phyloP scores from a whole-genome alignment of 1,140 invertebrate species.

The Apis dorsata region DNA sequence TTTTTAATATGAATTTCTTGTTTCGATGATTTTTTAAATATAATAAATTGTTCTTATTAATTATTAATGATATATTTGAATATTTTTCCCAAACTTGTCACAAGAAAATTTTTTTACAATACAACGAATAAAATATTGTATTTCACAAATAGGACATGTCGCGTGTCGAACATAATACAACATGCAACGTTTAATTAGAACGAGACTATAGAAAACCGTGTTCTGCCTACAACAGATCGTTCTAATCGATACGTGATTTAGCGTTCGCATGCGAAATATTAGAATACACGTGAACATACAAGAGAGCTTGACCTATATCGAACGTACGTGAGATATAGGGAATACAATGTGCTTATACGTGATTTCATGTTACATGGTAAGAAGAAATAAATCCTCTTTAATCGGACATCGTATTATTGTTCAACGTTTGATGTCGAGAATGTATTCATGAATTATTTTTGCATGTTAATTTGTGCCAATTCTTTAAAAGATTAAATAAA shows the following conservation, averaged over 20 bases:
- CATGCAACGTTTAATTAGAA: slow-evolving; percentile 25
- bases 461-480: background rate
- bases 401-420: background rate
- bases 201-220: background rate
- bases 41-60: too few relatives aligned
- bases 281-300: background rate
- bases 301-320: background rate
- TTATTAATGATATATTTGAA: too few relatives aligned
- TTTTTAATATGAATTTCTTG: too few relatives aligned
- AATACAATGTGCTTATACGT: background rate
- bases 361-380: background rate
- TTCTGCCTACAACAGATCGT: background rate
- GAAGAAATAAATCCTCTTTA: background rate
- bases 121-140: background rate
- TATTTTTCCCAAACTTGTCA: too few relatives aligned
- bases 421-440: background rate
- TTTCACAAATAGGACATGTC: background rate
- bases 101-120: too few relatives aligned
- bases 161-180: background rate
- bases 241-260: slow-evolving; percentile 27
- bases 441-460: background rate
- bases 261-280: slow-evolving; percentile 32
- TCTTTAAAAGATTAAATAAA: too few relatives aligned
- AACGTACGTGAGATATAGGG: background rate
- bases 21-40: too few relatives aligned